Conservation (phyloP, 2,888 invertebrate species). For the Morinoia aosen region DNA sequence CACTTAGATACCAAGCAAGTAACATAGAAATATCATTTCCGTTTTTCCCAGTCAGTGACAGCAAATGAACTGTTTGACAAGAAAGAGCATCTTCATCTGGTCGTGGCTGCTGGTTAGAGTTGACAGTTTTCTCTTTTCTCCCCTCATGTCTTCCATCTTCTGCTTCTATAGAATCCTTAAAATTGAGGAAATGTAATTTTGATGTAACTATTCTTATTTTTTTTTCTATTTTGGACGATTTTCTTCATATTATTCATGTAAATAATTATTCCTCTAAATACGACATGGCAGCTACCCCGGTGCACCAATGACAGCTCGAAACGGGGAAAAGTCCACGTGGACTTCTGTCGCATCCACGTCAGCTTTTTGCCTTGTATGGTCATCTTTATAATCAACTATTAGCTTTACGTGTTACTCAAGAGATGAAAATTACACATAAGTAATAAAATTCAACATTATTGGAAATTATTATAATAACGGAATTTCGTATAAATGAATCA, state of each 20-base stretch:
- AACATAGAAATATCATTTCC: constrained; percentile 26
- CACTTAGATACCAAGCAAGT: constrained; percentile 36
- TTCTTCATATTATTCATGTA: neutral
- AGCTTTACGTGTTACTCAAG: neutral
- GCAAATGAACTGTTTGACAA: constrained; percentile 55
- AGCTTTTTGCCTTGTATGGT: neutral
- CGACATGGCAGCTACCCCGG: neutral
- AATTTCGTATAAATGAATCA: neutral
- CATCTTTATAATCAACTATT: neutral
- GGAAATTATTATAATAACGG: neutral
- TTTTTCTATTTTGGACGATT: neutral
- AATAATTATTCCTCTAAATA: neutral
- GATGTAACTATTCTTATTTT: neutral
- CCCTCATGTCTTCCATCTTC: neutral
- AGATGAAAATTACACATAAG: too few relatives aligned
- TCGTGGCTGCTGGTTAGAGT: neutral
- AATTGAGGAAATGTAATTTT: neutral
- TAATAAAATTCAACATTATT: neutral
- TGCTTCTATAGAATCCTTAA: neutral
- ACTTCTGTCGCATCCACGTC: neutral
- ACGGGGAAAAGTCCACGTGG: constrained; percentile 12
- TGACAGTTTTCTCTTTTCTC: neutral
- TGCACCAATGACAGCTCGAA: neutral
- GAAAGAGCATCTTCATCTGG: constrained; percentile 53
- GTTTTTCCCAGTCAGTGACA: constrained; percentile 38